Base-by-base conservation (phyloP, 2,888 invertebrate genomes). In the Podabrus alpinus region DNA sequence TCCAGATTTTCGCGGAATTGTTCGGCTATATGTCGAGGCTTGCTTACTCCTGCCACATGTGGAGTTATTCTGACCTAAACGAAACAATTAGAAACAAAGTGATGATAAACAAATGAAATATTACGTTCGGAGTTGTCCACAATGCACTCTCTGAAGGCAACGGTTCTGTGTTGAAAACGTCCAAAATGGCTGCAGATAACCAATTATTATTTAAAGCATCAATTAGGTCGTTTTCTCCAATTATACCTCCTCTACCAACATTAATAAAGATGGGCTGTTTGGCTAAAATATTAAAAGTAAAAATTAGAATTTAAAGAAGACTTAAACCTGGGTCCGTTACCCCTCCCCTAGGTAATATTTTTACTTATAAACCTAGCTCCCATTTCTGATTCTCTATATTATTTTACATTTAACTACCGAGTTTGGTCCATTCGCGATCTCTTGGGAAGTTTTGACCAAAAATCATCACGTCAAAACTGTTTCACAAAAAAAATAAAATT, bases 81-180 rank as follows among this genome's bases (percentile, higher is more conserved):
- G 10, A 59, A 62, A 16, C 17, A 19, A 24, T 9, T 15, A 9
- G 11, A 15, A 45, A 10, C n/a, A 19, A 71, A 15, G 11, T 10
- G n/a, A 45, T 45, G 19, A 59, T 62, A 73, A 76, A 17, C 67
- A 59, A n/a, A n/a, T 13, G 15, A 21, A 15, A 24, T 24, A 45
- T 80, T 80, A 90, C 90, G 81, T 89, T 87, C 24, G 88, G 86
- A 77, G 88, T 85, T 64, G 79, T 82, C 91, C 91, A 91, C 73
- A 91, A 84, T 59, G 83, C 83, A 82, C 88, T 90, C 1, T 84
- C 81, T 68, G 80, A 76, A 10, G 88, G 86, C 60, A 91, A 82
- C n/a, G 91, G 91, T 83, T 91, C 91, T 25, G 81, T 79, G 74
- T 87, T 85, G 83, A 90, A 90, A 16, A 91, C 91, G 84, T 91